Percentiles rank a stretch among this genome's conserved stretches.
Conservation (phyloP, 1,140 invertebrate species). For the Tetramorium alpestre region DNA sequence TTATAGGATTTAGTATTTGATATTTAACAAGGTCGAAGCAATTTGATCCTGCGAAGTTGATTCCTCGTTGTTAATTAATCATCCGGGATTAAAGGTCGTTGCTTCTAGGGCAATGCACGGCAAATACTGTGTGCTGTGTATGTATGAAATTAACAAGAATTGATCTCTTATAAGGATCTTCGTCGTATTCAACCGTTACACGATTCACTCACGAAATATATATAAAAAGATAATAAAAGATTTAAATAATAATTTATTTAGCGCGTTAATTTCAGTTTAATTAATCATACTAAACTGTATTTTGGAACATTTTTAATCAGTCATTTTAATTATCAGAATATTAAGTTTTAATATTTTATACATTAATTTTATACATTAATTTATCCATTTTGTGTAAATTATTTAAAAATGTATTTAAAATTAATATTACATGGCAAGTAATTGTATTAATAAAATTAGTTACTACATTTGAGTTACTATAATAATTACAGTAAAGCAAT, state of each 20-base stretch:
- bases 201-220: background rate
- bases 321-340: background rate
- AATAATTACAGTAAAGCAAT: background rate
- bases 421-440: background rate
- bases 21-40: background rate
- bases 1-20: background rate
- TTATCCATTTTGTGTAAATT: background rate
- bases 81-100: slow-evolving; percentile 51
- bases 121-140: background rate
- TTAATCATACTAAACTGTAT: background rate
- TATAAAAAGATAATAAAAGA: background rate
- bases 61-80: slow-evolving; percentile 48
- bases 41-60: slow-evolving; percentile 46
- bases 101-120: slow-evolving; percentile 44
- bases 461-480: background rate
- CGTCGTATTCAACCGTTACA: background rate
- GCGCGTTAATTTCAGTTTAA: background rate
- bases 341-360: slow-evolving; percentile 4
- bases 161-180: slow-evolving; percentile 3
- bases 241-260: background rate
- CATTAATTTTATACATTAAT: background rate
- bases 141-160: slow-evolving; percentile 33
- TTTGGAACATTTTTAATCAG: background rate
- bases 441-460: background rate
- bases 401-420: background rate